Base-by-base conservation (phyloP, 2,797 vertebrate genomes). In the Tragopan temminckii region DNA sequence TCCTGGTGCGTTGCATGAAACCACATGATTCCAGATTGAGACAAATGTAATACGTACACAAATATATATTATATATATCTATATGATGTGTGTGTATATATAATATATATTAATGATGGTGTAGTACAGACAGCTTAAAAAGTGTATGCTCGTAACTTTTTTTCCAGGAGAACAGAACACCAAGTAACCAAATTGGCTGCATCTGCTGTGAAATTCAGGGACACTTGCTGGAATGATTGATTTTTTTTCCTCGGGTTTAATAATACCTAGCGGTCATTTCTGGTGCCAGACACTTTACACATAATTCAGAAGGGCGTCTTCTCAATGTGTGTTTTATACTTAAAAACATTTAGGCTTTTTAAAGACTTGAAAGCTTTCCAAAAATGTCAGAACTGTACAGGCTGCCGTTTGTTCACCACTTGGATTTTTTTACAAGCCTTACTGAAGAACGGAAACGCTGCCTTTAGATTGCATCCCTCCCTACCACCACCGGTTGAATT, bases 281-380 rank as follows among this genome's bases (percentile, higher is more conserved):
- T 96, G 94, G 94, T 97, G 97, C 95, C 93, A 96, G 95, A 96
- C 94, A 93, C 93, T 97, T 88, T 90, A 94, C 77, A 88, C 25
- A 17, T 92, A 50, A 94, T 59, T 93, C 86, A 86, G 85, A 85
- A 94, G 79, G 77, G 84, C 57, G 50, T 93, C 95, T 94, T 97
- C 88, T 97, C 96, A 78, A 67, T 82, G 63, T 77, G 87, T 91
- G 64, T 97, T 97, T 97, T 97, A 77, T 97, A 97, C 68, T 78
- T 83, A 43, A 72, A 91, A 91, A 88, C 67, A 79, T 84, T 45
- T 92, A 89, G 75, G 75, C 70, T 94, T 96, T 97, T 96, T 97
- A 94, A 78, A 85, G 96, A 86, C 83, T 72, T 71, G 48, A 85
- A 61, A 95, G 89, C 90, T 97, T 95, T 97, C 95, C 45, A 93